Evolutionary conservation across 2,113 vertebrate genomes (phyloP).

Genomic region (Hypanus sabinus): DNA sequence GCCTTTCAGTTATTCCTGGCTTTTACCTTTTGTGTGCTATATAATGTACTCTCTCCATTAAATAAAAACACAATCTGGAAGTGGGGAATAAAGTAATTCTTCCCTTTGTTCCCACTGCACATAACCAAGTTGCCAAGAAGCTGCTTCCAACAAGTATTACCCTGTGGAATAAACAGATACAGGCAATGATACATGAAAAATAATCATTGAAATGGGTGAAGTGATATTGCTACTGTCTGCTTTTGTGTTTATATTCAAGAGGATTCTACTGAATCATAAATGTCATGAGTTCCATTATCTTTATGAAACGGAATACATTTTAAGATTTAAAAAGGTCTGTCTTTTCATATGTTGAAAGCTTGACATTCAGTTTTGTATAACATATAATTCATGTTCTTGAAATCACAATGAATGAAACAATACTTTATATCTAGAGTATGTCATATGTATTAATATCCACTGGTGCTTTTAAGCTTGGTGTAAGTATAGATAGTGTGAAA

Average conservation of each 20-base stretch:
- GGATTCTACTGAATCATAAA: neutral
- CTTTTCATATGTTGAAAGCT: conserved; percentile 10
- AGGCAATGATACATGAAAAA: neutral
- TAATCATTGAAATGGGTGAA: neutral
- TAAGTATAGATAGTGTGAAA: neutral
- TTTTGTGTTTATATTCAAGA: neutral
- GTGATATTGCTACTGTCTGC: neutral
- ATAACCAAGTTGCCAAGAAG: neutral
- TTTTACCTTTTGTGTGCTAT: neutral
- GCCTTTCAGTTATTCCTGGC: neutral
- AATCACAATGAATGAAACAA: neutral
- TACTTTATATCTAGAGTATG: neutral
- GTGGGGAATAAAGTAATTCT: neutral
- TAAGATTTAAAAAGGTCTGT: neutral
- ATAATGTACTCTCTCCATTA: neutral
- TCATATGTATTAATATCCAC: neutral
- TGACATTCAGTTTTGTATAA: neutral
- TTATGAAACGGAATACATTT: neutral
- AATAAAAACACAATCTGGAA: neutral
- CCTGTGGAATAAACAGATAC: neutral
- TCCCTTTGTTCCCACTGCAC: neutral
- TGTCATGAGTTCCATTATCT: neutral
- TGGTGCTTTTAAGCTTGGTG: conserved; percentile 26
- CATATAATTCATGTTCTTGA: neutral
- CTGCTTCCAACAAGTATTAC: neutral